phyloP scores from a whole-genome alignment of 2,113 vertebrate species.

The Catharus minimus region DNA sequence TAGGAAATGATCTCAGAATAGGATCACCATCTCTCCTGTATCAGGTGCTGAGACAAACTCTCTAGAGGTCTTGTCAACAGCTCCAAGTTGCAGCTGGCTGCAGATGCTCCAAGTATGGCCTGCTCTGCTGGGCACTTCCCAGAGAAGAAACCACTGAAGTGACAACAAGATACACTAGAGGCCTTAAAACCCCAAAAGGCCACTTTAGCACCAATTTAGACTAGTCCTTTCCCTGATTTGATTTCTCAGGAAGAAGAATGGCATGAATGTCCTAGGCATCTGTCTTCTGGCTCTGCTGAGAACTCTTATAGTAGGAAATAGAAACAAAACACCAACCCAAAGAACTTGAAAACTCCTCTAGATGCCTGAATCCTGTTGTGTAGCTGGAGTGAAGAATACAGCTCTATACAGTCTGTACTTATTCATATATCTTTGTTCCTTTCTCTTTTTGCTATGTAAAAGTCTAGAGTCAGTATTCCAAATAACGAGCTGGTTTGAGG shows the following conservation, averaged over 20 bases:
- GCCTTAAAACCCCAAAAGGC: background rate
- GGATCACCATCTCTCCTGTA: background rate
- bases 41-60: slow-evolving; percentile 11
- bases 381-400: background rate
- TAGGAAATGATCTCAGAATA: background rate
- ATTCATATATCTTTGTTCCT: background rate
- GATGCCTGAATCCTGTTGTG: background rate
- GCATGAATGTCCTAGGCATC: background rate
- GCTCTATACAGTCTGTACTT: background rate
- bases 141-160: background rate
- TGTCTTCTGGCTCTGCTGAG: background rate
- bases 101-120: background rate
- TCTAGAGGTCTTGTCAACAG: slow-evolving; percentile 40
- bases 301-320: background rate
- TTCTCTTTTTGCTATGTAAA: background rate
- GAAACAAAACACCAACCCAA: background rate
- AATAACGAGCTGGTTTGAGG: background rate
- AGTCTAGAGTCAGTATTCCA: background rate
- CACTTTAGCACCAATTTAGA: background rate
- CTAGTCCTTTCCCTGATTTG: background rate
- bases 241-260: background rate
- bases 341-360: background rate
- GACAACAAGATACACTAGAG: background rate
- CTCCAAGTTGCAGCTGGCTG: background rate
- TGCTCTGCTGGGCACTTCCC: background rate